Evolutionary conservation across 2,888 invertebrate species (phyloP).

Genomic region (Muschampia staudingeri): DNA sequence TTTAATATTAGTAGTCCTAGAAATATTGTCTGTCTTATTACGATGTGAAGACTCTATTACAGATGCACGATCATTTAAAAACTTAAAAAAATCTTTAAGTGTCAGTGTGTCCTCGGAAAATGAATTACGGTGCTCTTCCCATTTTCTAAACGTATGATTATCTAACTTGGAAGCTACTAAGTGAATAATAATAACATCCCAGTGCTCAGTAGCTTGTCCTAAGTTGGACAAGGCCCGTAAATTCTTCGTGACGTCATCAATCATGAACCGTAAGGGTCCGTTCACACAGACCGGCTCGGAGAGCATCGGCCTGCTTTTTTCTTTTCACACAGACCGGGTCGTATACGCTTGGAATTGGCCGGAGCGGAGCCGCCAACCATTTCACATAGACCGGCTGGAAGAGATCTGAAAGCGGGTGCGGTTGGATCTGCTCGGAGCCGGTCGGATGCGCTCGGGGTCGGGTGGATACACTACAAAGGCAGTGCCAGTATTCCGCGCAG

Average conservation of each 20-base stretch:
- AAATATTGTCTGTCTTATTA: not conserved
- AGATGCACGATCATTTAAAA: not conserved
- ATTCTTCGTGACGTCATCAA: constrained; percentile 6
- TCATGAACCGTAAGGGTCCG: not conserved
- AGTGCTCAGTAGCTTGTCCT: constrained; percentile 25
- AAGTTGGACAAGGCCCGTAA: not conserved
- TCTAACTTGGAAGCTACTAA: constrained; percentile 42
- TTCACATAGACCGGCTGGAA: constrained; percentile 44
- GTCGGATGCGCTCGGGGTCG: constrained; percentile 14
- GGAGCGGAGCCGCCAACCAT: constrained; percentile 35
- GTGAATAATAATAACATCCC: constrained; percentile 22
- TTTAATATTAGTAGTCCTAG: not conserved
- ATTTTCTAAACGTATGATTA: constrained; percentile 37
- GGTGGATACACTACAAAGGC: constrained; percentile 30
- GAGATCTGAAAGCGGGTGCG: constrained; percentile 33
- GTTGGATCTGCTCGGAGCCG: constrained; percentile 21
- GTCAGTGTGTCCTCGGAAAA: not conserved
- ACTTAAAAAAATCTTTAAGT: constrained; percentile 5
- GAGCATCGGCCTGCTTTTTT: constrained; percentile 40
- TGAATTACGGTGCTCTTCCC: constrained; percentile 1
- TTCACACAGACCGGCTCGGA: constrained; percentile 31
- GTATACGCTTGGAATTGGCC: constrained; percentile 39
- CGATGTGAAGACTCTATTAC: not conserved
- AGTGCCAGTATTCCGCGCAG: constrained; percentile 28
- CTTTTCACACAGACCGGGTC: constrained; percentile 41